Base-by-base conservation (phyloP, 1,140 invertebrate species). In the Mactra quadrangularis region DNA sequence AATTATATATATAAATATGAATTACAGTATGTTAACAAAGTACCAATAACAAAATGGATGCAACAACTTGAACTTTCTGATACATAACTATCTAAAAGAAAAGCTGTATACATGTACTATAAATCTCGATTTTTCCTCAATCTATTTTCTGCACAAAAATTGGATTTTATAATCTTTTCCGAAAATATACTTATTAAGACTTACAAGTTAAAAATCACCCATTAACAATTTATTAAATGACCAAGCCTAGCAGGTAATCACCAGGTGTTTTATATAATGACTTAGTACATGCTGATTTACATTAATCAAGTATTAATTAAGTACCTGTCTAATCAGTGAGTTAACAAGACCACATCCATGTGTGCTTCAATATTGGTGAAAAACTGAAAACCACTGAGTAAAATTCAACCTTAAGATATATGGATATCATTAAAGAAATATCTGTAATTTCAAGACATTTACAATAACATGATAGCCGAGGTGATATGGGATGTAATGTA, bases 251-350 rank as follows among this genome's bases (percentile, higher is more conserved):
- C 45, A 45, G n/a, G 27, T 27, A 68, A 2, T 17, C 45, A 50
- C 64, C 64, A 68, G 64, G 64, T 68, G 64, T 15, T 3, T 4
- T 9, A 45, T 38, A 68, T 68, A 50, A 68, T 47, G 64, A 17
- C 64, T 17, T 47, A 25, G 0, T 41, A 47, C 41, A 50, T 19
- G 64, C 64, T 50, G 29, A 68, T 68, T 68, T 47, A 68, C 64
- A 68, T 68, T 25, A 6, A 68, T 45, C 64, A 11, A 31, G 45
- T 11, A 29, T 27, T 68, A 68, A 68, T 68, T 68, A 68, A 68
- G 41, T 25, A 50, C 64, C 41, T 68, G 45, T 68, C 27, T 41
- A 31, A 60, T 22, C 15, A 41, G 35, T 41, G 60, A 64, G 38
- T 35, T 64, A 41, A 15, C 60, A 64, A 19, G 33, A 64, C 35